Evolutionary conservation across 2,888 invertebrate genomes (phyloP), one percentile per base, ranked within the genome.

Genomic region (Odontocerum albicorne): DNA sequence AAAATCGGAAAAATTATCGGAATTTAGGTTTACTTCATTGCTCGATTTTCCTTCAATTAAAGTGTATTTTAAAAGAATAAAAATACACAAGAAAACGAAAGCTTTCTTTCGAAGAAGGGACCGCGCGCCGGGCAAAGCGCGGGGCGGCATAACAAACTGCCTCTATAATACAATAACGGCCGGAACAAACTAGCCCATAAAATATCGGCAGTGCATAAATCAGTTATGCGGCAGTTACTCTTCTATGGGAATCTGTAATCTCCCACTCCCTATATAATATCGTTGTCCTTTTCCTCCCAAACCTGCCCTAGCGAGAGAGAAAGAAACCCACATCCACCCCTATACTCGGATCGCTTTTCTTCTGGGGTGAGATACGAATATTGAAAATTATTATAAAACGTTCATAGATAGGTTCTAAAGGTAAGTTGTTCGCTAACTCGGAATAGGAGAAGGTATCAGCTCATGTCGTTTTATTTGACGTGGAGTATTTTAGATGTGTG

Each of bases 131-230:
- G 44, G 13, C 20, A 15, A 31, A 52, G 47, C 45, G 62, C 21
- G 50, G 47, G 38, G 60, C 61, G 59, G 62, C 63, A 65, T 67
- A 74, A 74, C 74, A 75, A 74, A 79, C 75, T 74, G 76, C 71
- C 73, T 75, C 79, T 78, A 79, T 81, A 81, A 81, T 81, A 82
- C 80, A 82, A 82, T 81, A 81, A 80, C 80, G 77, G 78, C 75
- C 80, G 79, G 81, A 80, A 82, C 81, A 80, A 81, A 81, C 81
- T 78, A 73, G 75, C 77, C 80, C 77, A 81, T 82, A 82, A 82
- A 82, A 80, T 80, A 81, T 81, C 79, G 77, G 79, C 77, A 77
- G 75, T 73, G 77, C 75, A 80, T 82, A 82, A 82, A 82, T 82
- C 82, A 81, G 77, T 71, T 74, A 70, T 68, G 70, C 70, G 44